These are phyloP conservation scores for Caenorhabditis wallacei DNA, from an alignment of 2,888 invertebrate genomes.

Conservation along the genomic window DNA sequence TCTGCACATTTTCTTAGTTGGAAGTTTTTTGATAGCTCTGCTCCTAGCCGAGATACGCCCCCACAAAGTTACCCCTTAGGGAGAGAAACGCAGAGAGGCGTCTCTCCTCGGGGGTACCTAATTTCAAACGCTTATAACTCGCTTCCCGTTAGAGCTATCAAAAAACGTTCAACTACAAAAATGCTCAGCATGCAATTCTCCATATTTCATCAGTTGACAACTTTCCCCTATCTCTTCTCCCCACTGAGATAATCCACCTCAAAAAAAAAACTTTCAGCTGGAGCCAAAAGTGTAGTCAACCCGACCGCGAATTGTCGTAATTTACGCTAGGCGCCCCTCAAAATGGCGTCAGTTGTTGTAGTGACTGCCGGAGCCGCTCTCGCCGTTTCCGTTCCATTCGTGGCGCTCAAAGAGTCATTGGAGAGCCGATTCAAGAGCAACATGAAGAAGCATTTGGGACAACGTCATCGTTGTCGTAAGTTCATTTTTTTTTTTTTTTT, in stretches of 20 bases:
- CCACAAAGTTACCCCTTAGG: too few species aligned
- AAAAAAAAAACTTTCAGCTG: too few species aligned
- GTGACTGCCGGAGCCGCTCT: slow-evolving; percentile 54
- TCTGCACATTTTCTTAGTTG: too few species aligned
- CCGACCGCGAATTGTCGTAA: slow-evolving; percentile 41
- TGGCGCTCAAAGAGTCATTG: slow-evolving; percentile 49
- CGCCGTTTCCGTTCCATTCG: slow-evolving; percentile 50
- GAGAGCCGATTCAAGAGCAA: slow-evolving; percentile 36
- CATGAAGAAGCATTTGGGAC: slow-evolving; percentile 50
- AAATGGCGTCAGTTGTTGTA: slow-evolving; percentile 60
- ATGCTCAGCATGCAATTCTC: background rate
- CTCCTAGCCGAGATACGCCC: too few species aligned
- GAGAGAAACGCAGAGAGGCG: too few species aligned
- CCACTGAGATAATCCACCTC: background rate
- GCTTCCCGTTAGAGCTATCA: too few species aligned
- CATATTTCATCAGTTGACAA: background rate
- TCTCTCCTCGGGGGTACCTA: too few species aligned
- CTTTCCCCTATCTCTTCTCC: background rate
- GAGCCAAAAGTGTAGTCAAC: slow-evolving; percentile 7
- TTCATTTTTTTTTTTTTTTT: background rate
- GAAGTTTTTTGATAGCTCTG: background rate
- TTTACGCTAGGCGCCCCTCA: slow-evolving; percentile 44
- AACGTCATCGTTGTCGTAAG: slow-evolving; percentile 44
- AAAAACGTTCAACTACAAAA: background rate
- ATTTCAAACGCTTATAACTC: too few species aligned